Percentiles rank a stretch among this genome's conserved stretches.
Evolutionary conservation across 2,888 invertebrate genomes (phyloP).

Genomic region (Morpho deidamia): DNA sequence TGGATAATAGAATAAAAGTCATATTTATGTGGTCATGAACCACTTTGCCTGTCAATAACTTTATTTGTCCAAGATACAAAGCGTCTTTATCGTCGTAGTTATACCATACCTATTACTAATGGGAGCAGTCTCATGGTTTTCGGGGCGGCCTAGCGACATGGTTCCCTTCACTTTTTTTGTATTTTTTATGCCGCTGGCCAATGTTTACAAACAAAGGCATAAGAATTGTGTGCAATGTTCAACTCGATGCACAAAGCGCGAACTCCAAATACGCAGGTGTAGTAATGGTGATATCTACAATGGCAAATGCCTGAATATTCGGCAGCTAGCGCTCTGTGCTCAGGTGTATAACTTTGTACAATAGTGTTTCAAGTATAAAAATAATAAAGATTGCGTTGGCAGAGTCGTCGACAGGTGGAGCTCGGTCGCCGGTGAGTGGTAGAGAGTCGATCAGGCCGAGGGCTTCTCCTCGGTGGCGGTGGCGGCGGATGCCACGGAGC

Average conservation of each 20-base stretch:
- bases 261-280: slow-evolving; percentile 66
- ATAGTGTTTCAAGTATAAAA: slow-evolving; percentile 64
- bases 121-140: slow-evolving; percentile 66
- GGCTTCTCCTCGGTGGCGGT: slow-evolving; percentile 84
- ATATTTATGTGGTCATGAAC: slow-evolving; percentile 47
- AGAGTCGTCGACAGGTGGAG: slow-evolving; percentile 42
- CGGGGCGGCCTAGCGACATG: slow-evolving; percentile 58
- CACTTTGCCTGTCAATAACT: slow-evolving; percentile 60
- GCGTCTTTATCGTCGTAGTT: slow-evolving; percentile 55
- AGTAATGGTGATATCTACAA: slow-evolving; percentile 29
- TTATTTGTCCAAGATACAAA: slow-evolving; percentile 64
- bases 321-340: slow-evolving; percentile 61
- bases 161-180: slow-evolving; percentile 46
- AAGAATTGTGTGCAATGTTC: slow-evolving; percentile 73
- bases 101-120: slow-evolving; percentile 53
- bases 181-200: slow-evolving; percentile 59
- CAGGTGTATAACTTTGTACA: slow-evolving; percentile 69
- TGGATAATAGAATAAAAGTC: slow-evolving; percentile 32
- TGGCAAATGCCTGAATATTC: slow-evolving; percentile 48
- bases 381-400: slow-evolving; percentile 68
- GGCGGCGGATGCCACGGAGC: slow-evolving; percentile 82
- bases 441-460: slow-evolving; percentile 66
- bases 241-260: slow-evolving; percentile 67
- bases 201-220: slow-evolving; percentile 52
- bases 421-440: slow-evolving; percentile 20